phyloP scores from a whole-genome alignment of 2,888 invertebrate species.

The Drosophila sordidapex region DNA sequence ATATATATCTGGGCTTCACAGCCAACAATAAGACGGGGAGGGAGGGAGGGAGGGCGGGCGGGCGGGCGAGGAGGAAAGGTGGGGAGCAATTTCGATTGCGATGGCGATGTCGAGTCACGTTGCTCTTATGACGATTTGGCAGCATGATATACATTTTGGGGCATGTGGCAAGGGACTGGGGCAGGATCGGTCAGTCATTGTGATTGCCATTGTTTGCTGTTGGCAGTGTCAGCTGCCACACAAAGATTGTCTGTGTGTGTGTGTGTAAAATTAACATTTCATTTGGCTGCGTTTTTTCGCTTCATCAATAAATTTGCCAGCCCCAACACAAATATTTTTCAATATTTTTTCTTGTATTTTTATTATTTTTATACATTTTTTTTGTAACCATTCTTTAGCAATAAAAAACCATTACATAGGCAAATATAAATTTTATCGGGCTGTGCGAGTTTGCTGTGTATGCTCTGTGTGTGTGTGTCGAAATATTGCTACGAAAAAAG shows the following conservation, averaged over 20 bases:
- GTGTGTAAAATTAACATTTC: slow-evolving; percentile 77
- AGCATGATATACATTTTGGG: slow-evolving; percentile 50
- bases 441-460: neutral
- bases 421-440: slow-evolving; percentile 64
- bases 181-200: slow-evolving; percentile 58
- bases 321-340: slow-evolving; percentile 43
- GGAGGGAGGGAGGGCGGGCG: no score
- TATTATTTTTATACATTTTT: slow-evolving; percentile 18
- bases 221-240: slow-evolving; percentile 74
- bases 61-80: neutral
- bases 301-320: slow-evolving; percentile 72
- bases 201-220: slow-evolving; percentile 64
- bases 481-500: slow-evolving; percentile 51
- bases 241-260: slow-evolving; percentile 21
- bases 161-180: slow-evolving; percentile 4
- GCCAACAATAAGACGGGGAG: neutral
- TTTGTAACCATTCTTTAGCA: slow-evolving; percentile 45
- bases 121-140: slow-evolving; percentile 45
- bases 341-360: slow-evolving; percentile 23
- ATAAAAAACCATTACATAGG: slow-evolving; percentile 77
- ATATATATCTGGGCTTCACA: slow-evolving; percentile 13
- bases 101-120: slow-evolving; percentile 41
- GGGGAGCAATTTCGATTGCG: neutral
- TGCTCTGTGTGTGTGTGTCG: slow-evolving; percentile 18
- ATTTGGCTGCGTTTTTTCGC: slow-evolving; percentile 69